Percentiles rank a stretch among this genome's conserved stretches.
Evolutionary conservation across 2,797 vertebrate species (phyloP).

Genomic region (Myripristis jacobus): DNA sequence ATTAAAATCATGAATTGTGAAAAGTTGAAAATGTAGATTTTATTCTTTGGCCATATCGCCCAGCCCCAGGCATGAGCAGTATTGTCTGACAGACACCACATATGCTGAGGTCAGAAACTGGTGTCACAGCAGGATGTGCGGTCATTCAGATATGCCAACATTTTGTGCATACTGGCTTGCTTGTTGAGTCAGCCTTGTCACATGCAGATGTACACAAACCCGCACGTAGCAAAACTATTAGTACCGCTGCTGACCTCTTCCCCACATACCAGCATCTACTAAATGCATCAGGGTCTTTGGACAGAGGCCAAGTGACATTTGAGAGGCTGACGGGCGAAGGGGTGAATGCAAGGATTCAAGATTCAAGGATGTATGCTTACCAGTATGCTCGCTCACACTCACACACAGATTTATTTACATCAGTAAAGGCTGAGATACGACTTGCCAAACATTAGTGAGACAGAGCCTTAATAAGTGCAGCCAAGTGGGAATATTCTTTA

Average conservation of each 20-base stretch:
- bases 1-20: too few species aligned
- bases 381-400: neutral
- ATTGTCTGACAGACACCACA: neutral
- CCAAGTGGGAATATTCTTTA: neutral
- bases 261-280: conserved; percentile 1
- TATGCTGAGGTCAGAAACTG: neutral
- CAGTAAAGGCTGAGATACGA: neutral
- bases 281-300: neutral
- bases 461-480: neutral
- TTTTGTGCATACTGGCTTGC: neutral
- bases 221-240: neutral
- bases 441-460: conserved; percentile 4
- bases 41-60: too few species aligned
- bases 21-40: too few species aligned
- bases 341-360: neutral
- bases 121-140: neutral
- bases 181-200: neutral
- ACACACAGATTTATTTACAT: neutral
- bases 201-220: neutral
- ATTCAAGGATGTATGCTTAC: neutral
- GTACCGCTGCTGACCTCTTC: neutral
- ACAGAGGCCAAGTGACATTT: conserved; percentile 19
- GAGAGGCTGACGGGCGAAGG: neutral
- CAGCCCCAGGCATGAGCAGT: too few species aligned
- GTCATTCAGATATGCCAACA: neutral